Base-by-base conservation (phyloP, 2,888 invertebrate species). In the Drosophila pseudotakahashii region DNA sequence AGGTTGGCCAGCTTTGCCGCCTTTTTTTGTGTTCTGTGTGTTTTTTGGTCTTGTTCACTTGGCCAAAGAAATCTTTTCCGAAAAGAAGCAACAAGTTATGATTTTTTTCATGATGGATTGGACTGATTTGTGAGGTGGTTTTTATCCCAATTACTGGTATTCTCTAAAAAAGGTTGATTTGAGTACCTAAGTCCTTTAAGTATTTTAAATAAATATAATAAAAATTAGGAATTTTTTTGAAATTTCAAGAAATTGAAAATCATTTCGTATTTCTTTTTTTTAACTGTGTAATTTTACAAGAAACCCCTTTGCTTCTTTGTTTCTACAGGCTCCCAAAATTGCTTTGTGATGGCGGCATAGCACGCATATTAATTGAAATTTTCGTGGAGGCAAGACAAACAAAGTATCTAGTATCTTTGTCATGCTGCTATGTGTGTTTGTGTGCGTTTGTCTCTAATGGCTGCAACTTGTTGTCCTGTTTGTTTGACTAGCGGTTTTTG, bases 331-430 rank as follows among this genome's bases (percentile, higher is more conserved):
- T 41, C 5, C 10, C 23, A 26, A 5, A 34, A 32, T 32, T 13
- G 39, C 32, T 36, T 7, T 48, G 57, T 10, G 57, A 7, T 19
- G 53, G 19, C 45, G 30, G 16, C 53, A 30, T 5, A 16, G 30
- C 19, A 23, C 52, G 59, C 51, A 66, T 66, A 76, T 79, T 78
- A 80, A 79, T 79, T 81, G 82, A 71, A 79, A 79, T 79, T 79
- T 79, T 76, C 68, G 81, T 70, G 76, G 64, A 48, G 36, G 69
- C 64, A 61, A 53, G 39, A 14, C 47, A 60, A 37, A 50, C 50
- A 41, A 34, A 10, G 37, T 23, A 32, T 10, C 19, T 13, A 10
- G 11, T 13, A 34, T 34, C 34, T 34, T 11, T 7, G 23, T 23
- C 7, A 11, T 11, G 13, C 13, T 6, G 42, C 19, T 42, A 13